phyloP scores from a whole-genome alignment of 1,140 invertebrate genomes.

The Chrysoperla carnea region DNA sequence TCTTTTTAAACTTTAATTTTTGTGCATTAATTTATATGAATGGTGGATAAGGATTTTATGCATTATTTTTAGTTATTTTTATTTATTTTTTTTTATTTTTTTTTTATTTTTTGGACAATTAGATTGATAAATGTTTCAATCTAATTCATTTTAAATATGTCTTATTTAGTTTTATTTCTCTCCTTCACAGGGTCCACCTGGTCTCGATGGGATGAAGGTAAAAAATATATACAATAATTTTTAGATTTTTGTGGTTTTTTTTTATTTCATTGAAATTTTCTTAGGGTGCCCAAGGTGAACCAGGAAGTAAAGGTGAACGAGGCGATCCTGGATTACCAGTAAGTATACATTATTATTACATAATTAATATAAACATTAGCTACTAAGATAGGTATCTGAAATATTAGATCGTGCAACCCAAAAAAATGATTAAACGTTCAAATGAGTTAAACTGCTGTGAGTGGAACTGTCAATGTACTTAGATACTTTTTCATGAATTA shows the following conservation, averaged over 20 bases:
- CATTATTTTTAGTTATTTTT: slow-evolving; percentile 7
- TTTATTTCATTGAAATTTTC: slow-evolving; percentile 15
- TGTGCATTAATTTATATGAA: not conserved
- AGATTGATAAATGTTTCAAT: too few relatives aligned
- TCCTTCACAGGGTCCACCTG: slow-evolving; percentile 44
- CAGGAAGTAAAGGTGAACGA: slow-evolving; percentile 74
- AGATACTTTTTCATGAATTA: too few relatives aligned
- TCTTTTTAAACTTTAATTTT: too few relatives aligned
- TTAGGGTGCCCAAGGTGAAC: slow-evolving; percentile 79
- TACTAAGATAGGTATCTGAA: too few relatives aligned
- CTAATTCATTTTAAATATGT: too few relatives aligned
- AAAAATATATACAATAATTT: slow-evolving; percentile 3
- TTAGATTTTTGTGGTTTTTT: not conserved
- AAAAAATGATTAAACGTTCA: too few relatives aligned
- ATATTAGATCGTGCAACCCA: too few relatives aligned
- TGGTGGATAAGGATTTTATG: slow-evolving; percentile 8
- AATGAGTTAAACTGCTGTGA: too few relatives aligned
- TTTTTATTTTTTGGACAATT: slow-evolving; percentile 14
- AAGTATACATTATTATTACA: slow-evolving; percentile 26
- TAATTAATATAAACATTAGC: not conserved
- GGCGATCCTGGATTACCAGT: slow-evolving; percentile 83
- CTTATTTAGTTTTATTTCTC: slow-evolving; percentile 15
- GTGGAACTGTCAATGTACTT: too few relatives aligned
- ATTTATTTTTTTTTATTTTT: slow-evolving; percentile 11
- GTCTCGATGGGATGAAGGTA: slow-evolving; percentile 59